Base-by-base conservation (phyloP, 2,888 invertebrate genomes). In the Pediacus dermestoides region DNA sequence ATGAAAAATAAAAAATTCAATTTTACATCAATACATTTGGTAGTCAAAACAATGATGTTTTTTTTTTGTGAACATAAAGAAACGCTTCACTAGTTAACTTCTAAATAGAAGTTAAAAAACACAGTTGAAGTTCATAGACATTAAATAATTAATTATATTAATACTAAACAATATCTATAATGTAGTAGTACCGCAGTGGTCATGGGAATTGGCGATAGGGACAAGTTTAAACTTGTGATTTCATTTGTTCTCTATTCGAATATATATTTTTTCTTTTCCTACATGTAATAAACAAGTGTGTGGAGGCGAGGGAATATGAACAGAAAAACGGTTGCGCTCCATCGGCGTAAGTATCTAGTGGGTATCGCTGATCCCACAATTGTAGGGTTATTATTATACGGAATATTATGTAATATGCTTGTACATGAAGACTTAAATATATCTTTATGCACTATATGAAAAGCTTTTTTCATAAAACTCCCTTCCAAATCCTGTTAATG, bases 341-440 rank as follows among this genome's bases (percentile, higher is more conserved):
- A 16, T 6, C 16, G 13, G 31, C 31, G 7, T 9, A 28, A 11
- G 13, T 62, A 63, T 63, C 61, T 50, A 53, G 60, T 62, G 65
- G 64, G 63, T 56, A 58, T 62, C 60, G 61, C 61, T 58, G 59
- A 58, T 59, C 60, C 63, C 60, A 34, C 62, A 62, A 63, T 57
- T 63, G 66, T 70, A 70, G 67, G 69, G 63, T 28, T 67, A 67
- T 64, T 64, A 67, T 64, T 67, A 68, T 68, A 70, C 74, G 75
- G 76, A 61, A 59, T 60, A 77, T 75, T 77, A 75, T 78, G 74
- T 77, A 77, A 71, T 77, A 78, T 78, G 80, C 81, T 81, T 81
- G 80, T 80, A 81, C 77, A 80, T 80, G 80, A 80, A 79, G 76
- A 80, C 80, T 80, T 78, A 77, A 28, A 79, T 79, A 78, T 80